Conservation (phyloP, 2,797 vertebrate species). For the Schizopygopsis malacanthus region DNA sequence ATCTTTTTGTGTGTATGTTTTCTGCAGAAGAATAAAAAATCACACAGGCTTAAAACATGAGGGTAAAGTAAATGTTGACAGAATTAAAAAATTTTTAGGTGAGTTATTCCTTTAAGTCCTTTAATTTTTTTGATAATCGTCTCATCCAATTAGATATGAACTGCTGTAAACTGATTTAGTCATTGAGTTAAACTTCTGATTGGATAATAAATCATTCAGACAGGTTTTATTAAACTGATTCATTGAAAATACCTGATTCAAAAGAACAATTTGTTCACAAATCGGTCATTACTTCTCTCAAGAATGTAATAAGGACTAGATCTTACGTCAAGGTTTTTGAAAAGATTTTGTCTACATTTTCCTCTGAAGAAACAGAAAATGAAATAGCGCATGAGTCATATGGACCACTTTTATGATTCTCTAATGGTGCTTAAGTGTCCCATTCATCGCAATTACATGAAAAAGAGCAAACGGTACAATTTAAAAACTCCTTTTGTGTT, state of each 20-base stretch:
- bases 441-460: background rate
- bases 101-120: background rate
- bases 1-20: background rate
- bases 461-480: background rate
- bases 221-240: background rate
- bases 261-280: background rate
- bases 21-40: background rate
- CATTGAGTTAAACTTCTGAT: background rate
- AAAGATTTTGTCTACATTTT: background rate
- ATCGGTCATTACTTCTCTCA: background rate
- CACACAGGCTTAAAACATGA: background rate
- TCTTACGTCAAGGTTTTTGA: background rate
- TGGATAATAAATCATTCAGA: background rate
- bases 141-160: background rate
- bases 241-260: background rate
- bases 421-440: background rate
- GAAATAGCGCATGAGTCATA: background rate
- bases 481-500: background rate
- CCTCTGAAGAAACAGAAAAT: background rate
- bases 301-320: background rate
- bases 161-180: background rate
- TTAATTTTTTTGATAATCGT: background rate
- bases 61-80: background rate
- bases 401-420: constrained; percentile 8
- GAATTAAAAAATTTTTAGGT: background rate